Evolutionary conservation across 2,888 invertebrate genomes (phyloP), one percentile per base, ranked within the genome.

Genomic region (Aporophyla nigra): DNA sequence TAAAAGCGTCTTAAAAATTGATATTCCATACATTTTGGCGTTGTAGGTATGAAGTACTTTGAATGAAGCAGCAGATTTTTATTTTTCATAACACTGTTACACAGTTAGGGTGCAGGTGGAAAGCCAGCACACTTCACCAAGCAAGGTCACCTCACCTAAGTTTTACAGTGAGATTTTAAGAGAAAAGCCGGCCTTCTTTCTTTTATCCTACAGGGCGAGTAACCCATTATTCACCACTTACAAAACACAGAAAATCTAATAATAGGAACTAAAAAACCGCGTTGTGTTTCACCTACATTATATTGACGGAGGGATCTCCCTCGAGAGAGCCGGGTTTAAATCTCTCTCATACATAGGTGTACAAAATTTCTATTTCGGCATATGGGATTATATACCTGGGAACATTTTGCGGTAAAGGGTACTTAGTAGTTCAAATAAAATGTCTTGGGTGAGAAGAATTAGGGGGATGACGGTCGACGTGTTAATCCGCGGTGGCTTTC

Each of bases 221-320:
- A 49, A 21, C 24, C 21, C 40, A 51, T 61, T 54, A 59, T 51
- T 19, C 5, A 1, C 12, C 14, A 62, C 33, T 70, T 43, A 9
- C 16, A 51, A 46, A 49, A 82, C 10, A 69, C 33, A 68, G 33
- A 58, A 76, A 87, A 74, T 69, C 61, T 83, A 84, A 86, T 86
- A 90, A 83, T 78, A 75, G 65, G 82, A 86, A 87, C 84, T 86
- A 84, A 84, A 33, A 83, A 82, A 73, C 66, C 74, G 68, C 71
- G 79, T 80, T 86, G 83, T 85, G 80, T 87, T 87, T 89, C 83
- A 87, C 77, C 83, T 87, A 83, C 72, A 84, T 86, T 86, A 86
- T 90, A 90, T 90, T 89, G 90, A 90, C 87, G 85, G 73, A 87
- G 86, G 91, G 81, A 74, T 59, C 80, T 91, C 91, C 92, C 91